phyloP scores from a whole-genome alignment of 2,113 vertebrate genomes.

The Cyprinodon tularosa region DNA sequence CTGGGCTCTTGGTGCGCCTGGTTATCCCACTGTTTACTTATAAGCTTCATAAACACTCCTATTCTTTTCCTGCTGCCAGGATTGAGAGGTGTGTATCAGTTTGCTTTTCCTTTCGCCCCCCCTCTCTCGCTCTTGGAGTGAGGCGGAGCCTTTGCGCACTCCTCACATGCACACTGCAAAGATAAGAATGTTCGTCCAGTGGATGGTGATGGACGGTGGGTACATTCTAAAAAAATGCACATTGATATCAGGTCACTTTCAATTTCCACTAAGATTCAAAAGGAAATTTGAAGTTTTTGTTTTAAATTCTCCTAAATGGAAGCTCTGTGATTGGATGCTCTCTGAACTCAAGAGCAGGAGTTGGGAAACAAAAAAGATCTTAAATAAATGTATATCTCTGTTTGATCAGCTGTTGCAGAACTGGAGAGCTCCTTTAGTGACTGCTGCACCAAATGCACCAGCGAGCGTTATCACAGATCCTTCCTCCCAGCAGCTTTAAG shows the following conservation, averaged over 20 bases:
- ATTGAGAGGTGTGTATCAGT: conserved; percentile 83
- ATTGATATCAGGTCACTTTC: neutral
- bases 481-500: no score
- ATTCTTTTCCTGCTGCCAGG: conserved; percentile 76
- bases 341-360: no score
- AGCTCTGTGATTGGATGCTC: no score
- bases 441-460: no score
- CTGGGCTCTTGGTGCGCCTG: conserved; percentile 50
- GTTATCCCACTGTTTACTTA: conserved; percentile 73
- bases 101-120: conserved; percentile 69
- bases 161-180: conserved; percentile 48
- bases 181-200: conserved; percentile 28
- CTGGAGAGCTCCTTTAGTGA: no score
- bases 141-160: conserved; percentile 91
- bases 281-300: no score
- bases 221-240: conserved; percentile 28
- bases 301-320: no score
- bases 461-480: no score
- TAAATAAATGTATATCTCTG: no score
- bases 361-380: no score
- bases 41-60: conserved; percentile 75
- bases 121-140: conserved; percentile 72
- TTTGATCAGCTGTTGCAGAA: no score
- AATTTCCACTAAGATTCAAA: no score
- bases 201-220: conserved; percentile 52